phyloP scores from a whole-genome alignment of 2,888 invertebrate genomes.

The Drosophila formosana region DNA sequence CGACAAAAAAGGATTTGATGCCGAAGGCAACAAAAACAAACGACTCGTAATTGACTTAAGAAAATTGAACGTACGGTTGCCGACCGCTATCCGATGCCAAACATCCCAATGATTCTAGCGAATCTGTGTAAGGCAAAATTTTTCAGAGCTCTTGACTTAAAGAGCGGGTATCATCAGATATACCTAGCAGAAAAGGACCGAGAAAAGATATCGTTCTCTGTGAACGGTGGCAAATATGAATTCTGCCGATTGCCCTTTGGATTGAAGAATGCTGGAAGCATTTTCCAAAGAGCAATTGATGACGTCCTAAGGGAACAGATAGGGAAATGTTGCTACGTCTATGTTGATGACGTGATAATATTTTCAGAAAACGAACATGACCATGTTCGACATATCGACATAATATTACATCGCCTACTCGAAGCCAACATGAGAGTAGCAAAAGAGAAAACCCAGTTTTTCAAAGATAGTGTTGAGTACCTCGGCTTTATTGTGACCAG shows the following conservation, averaged over 20 bases:
- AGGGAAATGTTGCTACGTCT: background rate
- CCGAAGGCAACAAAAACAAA: background rate
- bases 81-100: conserved; percentile 5
- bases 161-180: background rate
- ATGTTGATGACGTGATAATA: conserved; percentile 6
- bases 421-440: background rate
- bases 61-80: background rate
- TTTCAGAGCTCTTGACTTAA: background rate
- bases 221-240: conserved; percentile 7
- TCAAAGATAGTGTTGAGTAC: conserved; percentile 6
- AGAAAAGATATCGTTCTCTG: conserved; percentile 2
- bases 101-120: background rate
- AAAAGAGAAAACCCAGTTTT: conserved; percentile 1
- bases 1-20: conserved; percentile 6
- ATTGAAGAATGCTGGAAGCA: conserved; percentile 4
- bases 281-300: conserved; percentile 10
- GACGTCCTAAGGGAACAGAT: conserved; percentile 3
- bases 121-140: background rate
- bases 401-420: background rate
- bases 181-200: background rate
- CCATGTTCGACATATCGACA: background rate
- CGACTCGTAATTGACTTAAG: conserved; percentile 8
- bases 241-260: conserved; percentile 10
- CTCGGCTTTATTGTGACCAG: background rate
- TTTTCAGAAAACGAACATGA: background rate